Evolutionary conservation across 2,113 vertebrate genomes (phyloP).

Genomic region (Pyxicephalus adspersus): DNA sequence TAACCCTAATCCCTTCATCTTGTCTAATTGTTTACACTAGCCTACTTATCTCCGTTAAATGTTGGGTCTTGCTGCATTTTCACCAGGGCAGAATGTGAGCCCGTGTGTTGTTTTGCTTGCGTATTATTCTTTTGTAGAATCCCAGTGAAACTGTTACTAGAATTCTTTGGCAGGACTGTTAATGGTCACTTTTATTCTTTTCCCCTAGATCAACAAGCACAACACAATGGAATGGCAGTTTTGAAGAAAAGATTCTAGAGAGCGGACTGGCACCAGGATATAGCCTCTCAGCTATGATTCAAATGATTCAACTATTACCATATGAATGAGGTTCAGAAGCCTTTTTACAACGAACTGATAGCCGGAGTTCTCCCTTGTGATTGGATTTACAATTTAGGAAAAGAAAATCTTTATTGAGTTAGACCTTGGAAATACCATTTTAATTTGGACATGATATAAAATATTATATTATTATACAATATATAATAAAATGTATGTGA

Average conservation of each 20-base stretch:
- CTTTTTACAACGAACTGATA: slow-evolving; percentile 48
- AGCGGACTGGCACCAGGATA: slow-evolving; percentile 44
- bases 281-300: slow-evolving; percentile 33
- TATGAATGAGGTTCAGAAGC: slow-evolving; percentile 49
- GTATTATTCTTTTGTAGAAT: slow-evolving; percentile 2
- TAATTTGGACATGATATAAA: no score
- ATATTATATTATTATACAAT: no score
- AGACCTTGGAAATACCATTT: background rate
- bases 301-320: slow-evolving; percentile 48
- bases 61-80: background rate
- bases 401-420: slow-evolving; percentile 32
- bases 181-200: slow-evolving; percentile 14
- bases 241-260: slow-evolving; percentile 41
- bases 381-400: slow-evolving; percentile 32
- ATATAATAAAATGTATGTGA: no score
- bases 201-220: slow-evolving; percentile 27
- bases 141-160: slow-evolving; percentile 8
- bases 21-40: background rate
- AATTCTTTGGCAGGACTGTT: slow-evolving; percentile 24
- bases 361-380: slow-evolving; percentile 35
- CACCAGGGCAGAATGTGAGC: background rate
- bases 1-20: background rate
- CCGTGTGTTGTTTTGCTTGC: slow-evolving; percentile 10
- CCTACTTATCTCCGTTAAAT: background rate
- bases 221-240: slow-evolving; percentile 40